phyloP scores from a whole-genome alignment of 2,797 vertebrate genomes.

The Labeo calbasu region DNA sequence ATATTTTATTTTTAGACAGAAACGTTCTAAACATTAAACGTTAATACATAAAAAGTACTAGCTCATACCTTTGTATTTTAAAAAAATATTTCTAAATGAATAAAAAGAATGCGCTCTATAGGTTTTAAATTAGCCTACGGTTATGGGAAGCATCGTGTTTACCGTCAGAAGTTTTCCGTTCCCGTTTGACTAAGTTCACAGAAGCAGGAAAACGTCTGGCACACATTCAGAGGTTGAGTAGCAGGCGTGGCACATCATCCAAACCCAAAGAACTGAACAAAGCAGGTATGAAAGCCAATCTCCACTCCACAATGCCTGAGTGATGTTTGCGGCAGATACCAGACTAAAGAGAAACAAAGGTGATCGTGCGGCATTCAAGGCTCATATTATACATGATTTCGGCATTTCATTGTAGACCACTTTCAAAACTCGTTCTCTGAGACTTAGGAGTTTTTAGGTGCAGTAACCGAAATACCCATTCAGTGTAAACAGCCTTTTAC shows the following conservation, averaged over 20 bases:
- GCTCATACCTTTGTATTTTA: background rate
- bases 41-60: background rate
- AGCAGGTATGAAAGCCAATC: slow-evolving; percentile 91
- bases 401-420: background rate
- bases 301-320: slow-evolving; percentile 88
- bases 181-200: slow-evolving; percentile 89
- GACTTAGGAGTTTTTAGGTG: background rate
- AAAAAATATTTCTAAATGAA: background rate
- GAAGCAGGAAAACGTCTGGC: slow-evolving; percentile 82
- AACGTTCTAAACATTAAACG: background rate
- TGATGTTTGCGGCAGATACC: slow-evolving; percentile 89
- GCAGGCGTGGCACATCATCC: slow-evolving; percentile 92
- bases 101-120: background rate
- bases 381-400: slow-evolving; percentile 7
- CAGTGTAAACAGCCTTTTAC: background rate
- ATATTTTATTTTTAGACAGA: no score
- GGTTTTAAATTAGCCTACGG: background rate
- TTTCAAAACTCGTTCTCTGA: background rate
- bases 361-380: background rate
- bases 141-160: background rate
- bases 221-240: slow-evolving; percentile 78
- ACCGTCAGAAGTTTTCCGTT: slow-evolving; percentile 74
- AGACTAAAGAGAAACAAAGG: slow-evolving; percentile 84
- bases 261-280: slow-evolving; percentile 89
- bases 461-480: background rate